phyloP scores from a whole-genome alignment of 2,888 invertebrate species.

The Notocelia uddmanniana region DNA sequence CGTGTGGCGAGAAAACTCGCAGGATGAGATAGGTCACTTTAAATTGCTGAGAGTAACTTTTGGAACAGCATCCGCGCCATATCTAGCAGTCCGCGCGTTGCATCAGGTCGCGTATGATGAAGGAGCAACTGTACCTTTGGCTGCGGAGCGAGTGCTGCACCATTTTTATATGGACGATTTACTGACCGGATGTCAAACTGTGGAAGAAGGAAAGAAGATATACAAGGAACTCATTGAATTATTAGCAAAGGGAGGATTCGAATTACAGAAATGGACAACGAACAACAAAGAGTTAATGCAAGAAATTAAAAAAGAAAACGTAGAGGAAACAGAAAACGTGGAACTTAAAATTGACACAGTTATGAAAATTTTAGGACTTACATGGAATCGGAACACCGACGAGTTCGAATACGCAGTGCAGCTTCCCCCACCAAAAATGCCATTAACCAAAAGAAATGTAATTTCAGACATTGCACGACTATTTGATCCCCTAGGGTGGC shows the following conservation, averaged over 20 bases:
- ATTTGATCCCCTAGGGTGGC: conserved; percentile 10
- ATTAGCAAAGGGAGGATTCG: conserved; percentile 13
- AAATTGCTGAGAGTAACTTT: conserved; percentile 13
- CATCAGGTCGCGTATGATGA: conserved; percentile 16
- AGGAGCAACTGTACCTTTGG: background rate
- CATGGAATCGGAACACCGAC: too few species aligned
- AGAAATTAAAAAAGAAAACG: background rate
- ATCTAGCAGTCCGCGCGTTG: conserved; percentile 8
- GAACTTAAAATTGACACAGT: conserved; percentile 1
- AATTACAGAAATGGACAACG: conserved; percentile 7
- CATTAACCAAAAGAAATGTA: background rate
- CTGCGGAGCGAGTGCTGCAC: conserved; percentile 6
- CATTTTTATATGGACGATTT: conserved; percentile 13
- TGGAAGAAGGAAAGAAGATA: conserved; percentile 7
- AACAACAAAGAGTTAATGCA: conserved; percentile 7
- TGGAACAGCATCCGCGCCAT: conserved; percentile 3
- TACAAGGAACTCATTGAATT: background rate
- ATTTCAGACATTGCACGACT: conserved; percentile 2
- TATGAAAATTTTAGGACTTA: background rate
- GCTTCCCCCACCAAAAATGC: too few species aligned
- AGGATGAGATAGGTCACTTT: background rate
- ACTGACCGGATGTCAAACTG: conserved; percentile 1
- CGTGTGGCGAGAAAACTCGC: background rate
- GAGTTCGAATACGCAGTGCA: too few species aligned
- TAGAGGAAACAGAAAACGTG: background rate